Conservation (phyloP, 2,888 invertebrate genomes). For the Scaptomyza parva region DNA sequence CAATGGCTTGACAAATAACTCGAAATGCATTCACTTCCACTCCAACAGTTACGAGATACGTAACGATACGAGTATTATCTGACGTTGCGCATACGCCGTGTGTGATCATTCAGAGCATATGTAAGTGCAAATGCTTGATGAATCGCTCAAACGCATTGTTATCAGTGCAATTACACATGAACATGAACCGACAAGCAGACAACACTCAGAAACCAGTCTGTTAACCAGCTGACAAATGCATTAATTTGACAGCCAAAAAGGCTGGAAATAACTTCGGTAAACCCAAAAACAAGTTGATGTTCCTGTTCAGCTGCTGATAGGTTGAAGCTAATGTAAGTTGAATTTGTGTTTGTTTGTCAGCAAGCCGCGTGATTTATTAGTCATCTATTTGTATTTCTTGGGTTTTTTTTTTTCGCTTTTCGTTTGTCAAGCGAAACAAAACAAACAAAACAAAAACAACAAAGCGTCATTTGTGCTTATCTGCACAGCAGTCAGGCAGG, state of each 20-base stretch:
- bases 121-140: slow-evolving; percentile 40
- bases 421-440: slow-evolving; percentile 60
- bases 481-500: slow-evolving; percentile 63
- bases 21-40: slow-evolving; percentile 66
- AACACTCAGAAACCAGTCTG: no score
- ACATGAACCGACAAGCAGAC: slow-evolving; percentile 16
- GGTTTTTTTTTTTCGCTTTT: slow-evolving; percentile 47
- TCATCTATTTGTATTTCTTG: slow-evolving; percentile 43
- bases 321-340: slow-evolving; percentile 52
- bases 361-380: slow-evolving; percentile 67
- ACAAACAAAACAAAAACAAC: slow-evolving; percentile 53
- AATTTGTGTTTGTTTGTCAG: slow-evolving; percentile 17
- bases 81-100: slow-evolving; percentile 49
- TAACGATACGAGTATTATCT: slow-evolving; percentile 1
- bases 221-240: slow-evolving; percentile 54
- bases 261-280: no score
- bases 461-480: slow-evolving; percentile 63
- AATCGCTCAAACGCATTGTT: slow-evolving; percentile 64
- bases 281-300: no score
- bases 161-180: slow-evolving; percentile 64
- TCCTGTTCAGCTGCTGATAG: slow-evolving; percentile 34
- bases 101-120: slow-evolving; percentile 44
- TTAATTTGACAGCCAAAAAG: slow-evolving; percentile 58
- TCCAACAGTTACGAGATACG: slow-evolving; percentile 8
- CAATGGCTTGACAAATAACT: slow-evolving; percentile 76